Conservation (phyloP, 1,140 invertebrate genomes). For the Drosophila watanabei region DNA sequence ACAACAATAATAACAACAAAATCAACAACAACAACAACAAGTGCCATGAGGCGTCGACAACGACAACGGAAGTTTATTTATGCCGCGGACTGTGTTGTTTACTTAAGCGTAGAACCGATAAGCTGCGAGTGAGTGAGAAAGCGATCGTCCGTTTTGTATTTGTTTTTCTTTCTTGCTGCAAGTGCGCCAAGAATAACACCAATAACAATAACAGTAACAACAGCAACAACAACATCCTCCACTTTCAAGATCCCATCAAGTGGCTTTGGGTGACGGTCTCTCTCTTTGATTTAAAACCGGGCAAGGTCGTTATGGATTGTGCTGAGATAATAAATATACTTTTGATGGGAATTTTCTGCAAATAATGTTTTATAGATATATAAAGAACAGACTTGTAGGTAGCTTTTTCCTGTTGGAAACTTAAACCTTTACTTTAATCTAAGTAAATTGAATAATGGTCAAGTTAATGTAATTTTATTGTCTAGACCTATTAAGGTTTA, state of each 20-base stretch:
- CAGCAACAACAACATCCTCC: conserved; percentile 23
- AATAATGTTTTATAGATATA: background rate
- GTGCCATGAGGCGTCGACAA: conserved; percentile 28
- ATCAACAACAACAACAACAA: conserved; percentile 35
- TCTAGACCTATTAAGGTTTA: background rate
- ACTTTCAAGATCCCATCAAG: conserved; percentile 21
- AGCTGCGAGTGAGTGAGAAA: conserved; percentile 41
- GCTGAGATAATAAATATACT: conserved; percentile 16
- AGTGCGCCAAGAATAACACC: conserved; percentile 38
- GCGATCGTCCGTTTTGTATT: conserved; percentile 35
- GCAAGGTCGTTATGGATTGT: conserved; percentile 76
- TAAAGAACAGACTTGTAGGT: background rate
- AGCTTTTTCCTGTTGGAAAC: background rate
- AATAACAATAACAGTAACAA: conserved; percentile 14
- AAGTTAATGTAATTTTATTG: background rate
- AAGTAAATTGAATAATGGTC: background rate
- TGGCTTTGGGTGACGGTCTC: conserved; percentile 34
- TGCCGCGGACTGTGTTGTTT: conserved; percentile 65
- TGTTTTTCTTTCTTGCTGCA: conserved; percentile 32
- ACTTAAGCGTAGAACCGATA: conserved; percentile 74
- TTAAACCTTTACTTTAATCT: background rate
- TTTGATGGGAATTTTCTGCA: background rate
- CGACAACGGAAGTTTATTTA: conserved; percentile 82
- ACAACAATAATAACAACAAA: conserved; percentile 25
- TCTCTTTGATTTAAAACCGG: conserved; percentile 51